Conservation (phyloP, 2,113 vertebrate genomes). For the Laterallus jamaicensis region DNA sequence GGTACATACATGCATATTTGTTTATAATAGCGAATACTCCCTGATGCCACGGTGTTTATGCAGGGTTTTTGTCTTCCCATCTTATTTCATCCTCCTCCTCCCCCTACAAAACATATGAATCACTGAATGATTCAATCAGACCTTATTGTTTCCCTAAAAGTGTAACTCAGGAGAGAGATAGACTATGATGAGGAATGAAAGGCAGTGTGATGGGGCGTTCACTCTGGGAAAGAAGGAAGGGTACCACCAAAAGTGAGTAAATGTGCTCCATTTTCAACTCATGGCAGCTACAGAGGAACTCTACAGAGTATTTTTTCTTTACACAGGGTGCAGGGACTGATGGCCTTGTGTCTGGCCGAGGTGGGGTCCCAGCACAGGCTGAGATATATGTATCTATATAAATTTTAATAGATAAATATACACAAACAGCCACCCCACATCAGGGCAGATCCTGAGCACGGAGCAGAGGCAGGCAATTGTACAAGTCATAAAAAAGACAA, state of each 20-base stretch:
- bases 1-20: background rate
- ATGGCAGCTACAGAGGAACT: background rate
- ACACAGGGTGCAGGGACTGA: background rate
- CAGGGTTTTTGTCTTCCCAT: background rate
- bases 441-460: background rate
- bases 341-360: fast-evolving
- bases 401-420: background rate
- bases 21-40: background rate
- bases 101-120: background rate
- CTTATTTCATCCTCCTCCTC: background rate
- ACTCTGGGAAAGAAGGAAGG: background rate
- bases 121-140: background rate
- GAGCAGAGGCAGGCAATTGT: background rate
- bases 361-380: background rate
- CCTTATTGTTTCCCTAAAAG: background rate
- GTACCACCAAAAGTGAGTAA: background rate
- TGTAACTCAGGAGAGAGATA: background rate
- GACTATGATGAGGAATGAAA: background rate
- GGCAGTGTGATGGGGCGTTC: background rate
- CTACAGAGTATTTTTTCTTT: background rate
- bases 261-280: background rate
- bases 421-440: background rate
- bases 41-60: background rate
- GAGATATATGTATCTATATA: background rate
- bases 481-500: background rate